Percentiles rank a stretch among this genome's conserved stretches.
Conservation (phyloP, 2,888 invertebrate species). For the Yponomeuta plumbellus region DNA sequence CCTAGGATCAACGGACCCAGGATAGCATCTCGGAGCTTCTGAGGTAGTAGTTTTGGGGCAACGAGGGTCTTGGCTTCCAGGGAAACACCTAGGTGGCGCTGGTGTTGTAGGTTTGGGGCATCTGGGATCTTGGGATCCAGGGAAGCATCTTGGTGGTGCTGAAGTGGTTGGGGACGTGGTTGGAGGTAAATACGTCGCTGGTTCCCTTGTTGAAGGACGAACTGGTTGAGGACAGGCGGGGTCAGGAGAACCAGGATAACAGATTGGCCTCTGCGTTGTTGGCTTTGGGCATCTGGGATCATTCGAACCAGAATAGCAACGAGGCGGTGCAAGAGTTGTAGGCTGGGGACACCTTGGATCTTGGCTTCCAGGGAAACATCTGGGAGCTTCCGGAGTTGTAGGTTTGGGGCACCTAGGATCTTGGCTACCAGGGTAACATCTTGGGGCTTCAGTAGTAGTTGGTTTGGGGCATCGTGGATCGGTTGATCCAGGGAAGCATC, state of each 20-base stretch:
- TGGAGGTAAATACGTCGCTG: constrained; percentile 24
- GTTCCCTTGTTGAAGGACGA: constrained; percentile 17
- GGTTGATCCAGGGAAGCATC: constrained; percentile 26
- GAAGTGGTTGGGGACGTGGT: constrained; percentile 25
- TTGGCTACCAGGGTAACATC: constrained; percentile 39
- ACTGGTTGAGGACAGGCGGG: constrained; percentile 27
- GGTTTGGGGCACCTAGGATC: constrained; percentile 30
- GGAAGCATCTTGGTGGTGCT: constrained; percentile 28
- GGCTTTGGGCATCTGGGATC: constrained; percentile 27
- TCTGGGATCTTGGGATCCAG: constrained; percentile 26
- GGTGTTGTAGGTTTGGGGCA: constrained; percentile 29
- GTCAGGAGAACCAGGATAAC: constrained; percentile 23
- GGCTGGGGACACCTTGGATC: constrained; percentile 45
- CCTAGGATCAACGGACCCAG: constrained; percentile 40
- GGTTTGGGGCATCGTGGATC: constrained; percentile 36
- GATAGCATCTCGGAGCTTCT: constrained; percentile 32
- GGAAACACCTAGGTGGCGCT: constrained; percentile 33
- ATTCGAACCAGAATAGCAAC: constrained; percentile 32
- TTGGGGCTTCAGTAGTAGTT: constrained; percentile 22
- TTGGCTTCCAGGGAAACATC: constrained; percentile 42
- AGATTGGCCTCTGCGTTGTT: constrained; percentile 26
- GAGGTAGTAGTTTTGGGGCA: constrained; percentile 38
- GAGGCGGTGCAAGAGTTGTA: constrained; percentile 24
- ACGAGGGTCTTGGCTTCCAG: constrained; percentile 33
- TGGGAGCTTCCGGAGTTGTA: constrained; percentile 26